A percentile compares a stretch with the other conserved stretches of the same genome.
Conservation (phyloP, 1,140 invertebrate species). For the Arctopsyche grandis region DNA sequence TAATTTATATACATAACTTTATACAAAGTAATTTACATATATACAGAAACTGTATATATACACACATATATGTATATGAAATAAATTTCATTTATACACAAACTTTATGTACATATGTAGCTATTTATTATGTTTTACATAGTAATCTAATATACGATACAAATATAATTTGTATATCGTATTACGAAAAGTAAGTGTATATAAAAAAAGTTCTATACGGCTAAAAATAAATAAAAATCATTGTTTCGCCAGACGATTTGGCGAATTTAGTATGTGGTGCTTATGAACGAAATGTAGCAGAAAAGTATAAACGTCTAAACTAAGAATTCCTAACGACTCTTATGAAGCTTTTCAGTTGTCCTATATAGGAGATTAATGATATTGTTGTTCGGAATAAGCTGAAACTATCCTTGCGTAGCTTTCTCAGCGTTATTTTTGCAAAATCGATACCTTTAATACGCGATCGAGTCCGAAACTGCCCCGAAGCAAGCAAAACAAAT, state of each 20-base stretch:
- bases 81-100: no score
- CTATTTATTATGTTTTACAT: no score
- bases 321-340: constrained; percentile 20
- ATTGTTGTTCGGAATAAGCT: constrained; percentile 32
- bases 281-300: constrained; percentile 3
- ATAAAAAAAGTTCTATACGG: neutral
- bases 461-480: neutral
- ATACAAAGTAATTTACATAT: no score
- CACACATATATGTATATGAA: no score
- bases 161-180: no score
- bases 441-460: constrained; percentile 14
- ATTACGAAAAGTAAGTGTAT: no score
- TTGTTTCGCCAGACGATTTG: neutral
- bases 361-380: constrained; percentile 32
- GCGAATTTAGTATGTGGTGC: neutral
- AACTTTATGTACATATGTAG: no score
- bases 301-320: constrained; percentile 21
- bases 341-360: constrained; percentile 27
- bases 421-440: neutral
- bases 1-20: no score
- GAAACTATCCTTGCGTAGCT: neutral
- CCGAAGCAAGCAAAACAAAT: neutral
- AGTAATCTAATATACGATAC: no score
- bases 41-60: no score
- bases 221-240: neutral